Conservation (phyloP, 1,140 invertebrate species). For the Heliconius congener region DNA sequence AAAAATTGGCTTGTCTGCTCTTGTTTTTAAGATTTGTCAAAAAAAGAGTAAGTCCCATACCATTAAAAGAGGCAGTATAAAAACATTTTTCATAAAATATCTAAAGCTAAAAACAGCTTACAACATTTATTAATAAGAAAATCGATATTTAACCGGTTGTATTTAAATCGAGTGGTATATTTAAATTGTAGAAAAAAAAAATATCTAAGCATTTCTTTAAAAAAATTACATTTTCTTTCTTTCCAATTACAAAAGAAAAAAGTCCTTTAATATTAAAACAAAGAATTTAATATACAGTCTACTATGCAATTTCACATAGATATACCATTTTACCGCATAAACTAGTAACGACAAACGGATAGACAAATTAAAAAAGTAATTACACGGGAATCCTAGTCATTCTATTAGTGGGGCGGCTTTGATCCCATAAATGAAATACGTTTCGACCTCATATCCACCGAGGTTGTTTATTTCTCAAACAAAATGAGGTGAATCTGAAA, state of each 20-base stretch:
- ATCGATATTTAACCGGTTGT: too few relatives aligned
- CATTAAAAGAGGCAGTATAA: too few relatives aligned
- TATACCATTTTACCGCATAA: background rate
- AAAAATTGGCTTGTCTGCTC: too few relatives aligned
- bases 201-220: background rate
- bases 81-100: too few relatives aligned
- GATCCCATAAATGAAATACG: conserved; percentile 12
- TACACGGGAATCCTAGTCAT: background rate
- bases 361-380: conserved; percentile 10
- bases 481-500: conserved; percentile 14
- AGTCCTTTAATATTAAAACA: background rate
- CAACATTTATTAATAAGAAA: too few relatives aligned
- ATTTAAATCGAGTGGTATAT: too few relatives aligned
- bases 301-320: background rate
- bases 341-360: background rate
- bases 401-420: conserved; percentile 4
- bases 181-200: too few relatives aligned
- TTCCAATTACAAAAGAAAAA: background rate
- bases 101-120: too few relatives aligned
- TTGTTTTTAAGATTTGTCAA: too few relatives aligned
- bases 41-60: too few relatives aligned
- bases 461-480: conserved; percentile 7
- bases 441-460: conserved; percentile 11
- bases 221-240: background rate
- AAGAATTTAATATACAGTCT: background rate